Evolutionary conservation across 2,113 vertebrate genomes (phyloP).

Genomic region (Solenodon paradoxus): DNA sequence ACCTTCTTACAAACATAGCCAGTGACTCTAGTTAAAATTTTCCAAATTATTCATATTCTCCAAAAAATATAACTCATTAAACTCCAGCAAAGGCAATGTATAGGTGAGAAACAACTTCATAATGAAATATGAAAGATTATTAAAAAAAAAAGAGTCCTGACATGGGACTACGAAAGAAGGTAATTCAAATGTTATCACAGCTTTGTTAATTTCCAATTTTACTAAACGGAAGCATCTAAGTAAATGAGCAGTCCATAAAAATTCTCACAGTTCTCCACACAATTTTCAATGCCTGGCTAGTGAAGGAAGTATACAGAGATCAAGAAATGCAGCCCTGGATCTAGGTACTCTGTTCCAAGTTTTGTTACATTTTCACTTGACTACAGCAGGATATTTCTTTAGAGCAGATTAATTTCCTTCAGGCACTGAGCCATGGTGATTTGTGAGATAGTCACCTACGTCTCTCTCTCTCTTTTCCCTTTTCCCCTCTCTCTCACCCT

Average conservation of each 20-base stretch:
- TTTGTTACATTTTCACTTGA: slow-evolving; percentile 46
- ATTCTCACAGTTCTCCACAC: background rate
- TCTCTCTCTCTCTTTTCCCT: background rate
- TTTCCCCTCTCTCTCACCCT: background rate
- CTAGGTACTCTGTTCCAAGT: slow-evolving; percentile 21
- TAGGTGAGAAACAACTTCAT: background rate
- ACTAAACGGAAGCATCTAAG: background rate
- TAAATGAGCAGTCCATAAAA: background rate
- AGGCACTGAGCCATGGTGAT: slow-evolving; percentile 19
- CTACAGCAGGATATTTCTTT: background rate
- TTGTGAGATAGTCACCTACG: background rate
- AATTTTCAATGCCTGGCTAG: background rate
- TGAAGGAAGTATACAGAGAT: background rate
- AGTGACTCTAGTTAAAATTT: background rate
- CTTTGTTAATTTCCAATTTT: background rate
- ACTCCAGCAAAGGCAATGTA: background rate
- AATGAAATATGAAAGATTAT: background rate
- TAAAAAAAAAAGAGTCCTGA: background rate
- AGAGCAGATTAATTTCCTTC: slow-evolving; percentile 37
- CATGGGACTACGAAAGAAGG: background rate
- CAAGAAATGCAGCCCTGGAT: background rate
- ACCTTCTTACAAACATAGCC: background rate
- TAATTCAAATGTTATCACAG: background rate
- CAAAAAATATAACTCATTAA: background rate
- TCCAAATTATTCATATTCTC: background rate